Evolutionary conservation across 1,140 invertebrate genomes (phyloP).

Genomic region (Glossosoma conforme): DNA sequence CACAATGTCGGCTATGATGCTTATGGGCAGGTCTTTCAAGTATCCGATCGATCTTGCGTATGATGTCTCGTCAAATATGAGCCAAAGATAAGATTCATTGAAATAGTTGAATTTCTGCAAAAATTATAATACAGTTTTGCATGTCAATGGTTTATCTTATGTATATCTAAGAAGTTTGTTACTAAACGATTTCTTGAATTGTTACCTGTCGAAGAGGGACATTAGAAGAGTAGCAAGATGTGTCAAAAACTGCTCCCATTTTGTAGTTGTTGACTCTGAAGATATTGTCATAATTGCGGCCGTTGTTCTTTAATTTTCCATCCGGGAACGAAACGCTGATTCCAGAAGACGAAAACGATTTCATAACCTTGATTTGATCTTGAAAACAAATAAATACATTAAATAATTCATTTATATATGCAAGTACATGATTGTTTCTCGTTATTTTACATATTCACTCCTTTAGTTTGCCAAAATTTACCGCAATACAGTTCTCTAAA

Average conservation of each 20-base stretch:
- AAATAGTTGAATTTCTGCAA: conserved; percentile 29
- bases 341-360: conserved; percentile 12
- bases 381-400: not conserved
- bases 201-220: conserved; percentile 18
- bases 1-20: conserved; percentile 18
- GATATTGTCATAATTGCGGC: conserved; percentile 11
- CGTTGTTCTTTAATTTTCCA: conserved; percentile 11
- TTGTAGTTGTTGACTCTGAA: conserved; percentile 11
- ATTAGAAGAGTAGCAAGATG: conserved; percentile 16
- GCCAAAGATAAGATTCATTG: conserved; percentile 21
- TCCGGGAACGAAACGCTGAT: conserved; percentile 20
- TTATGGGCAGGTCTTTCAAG: conserved; percentile 14
- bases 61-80: conserved; percentile 13
- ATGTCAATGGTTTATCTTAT: not conserved
- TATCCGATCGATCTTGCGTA: conserved; percentile 10
- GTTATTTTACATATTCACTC: no score
- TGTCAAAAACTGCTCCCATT: conserved; percentile 23
- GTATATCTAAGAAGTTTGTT: not conserved
- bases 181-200: not conserved
- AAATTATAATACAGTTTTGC: not conserved
- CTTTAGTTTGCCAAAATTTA: no score
- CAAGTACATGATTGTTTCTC: no score
- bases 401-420: conserved; percentile 1
- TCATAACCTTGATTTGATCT: conserved; percentile 22
- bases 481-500: no score